phyloP scores from a whole-genome alignment of 2,888 invertebrate genomes.

The Ischnura elegans region DNA sequence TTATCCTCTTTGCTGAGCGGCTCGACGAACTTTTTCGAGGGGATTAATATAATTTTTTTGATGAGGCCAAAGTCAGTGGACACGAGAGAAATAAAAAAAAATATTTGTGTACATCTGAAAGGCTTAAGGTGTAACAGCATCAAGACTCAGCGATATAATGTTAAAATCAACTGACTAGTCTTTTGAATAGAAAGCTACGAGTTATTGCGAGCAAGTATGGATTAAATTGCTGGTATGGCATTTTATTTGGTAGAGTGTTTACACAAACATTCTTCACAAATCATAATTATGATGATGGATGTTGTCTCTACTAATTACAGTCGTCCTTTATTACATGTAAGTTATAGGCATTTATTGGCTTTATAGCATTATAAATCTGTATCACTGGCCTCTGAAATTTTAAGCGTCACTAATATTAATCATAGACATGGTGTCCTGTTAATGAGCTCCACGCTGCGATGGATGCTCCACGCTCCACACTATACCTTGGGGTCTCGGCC shows the following conservation, averaged over 20 bases:
- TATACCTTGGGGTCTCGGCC: too few relatives aligned
- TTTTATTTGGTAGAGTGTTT: not conserved
- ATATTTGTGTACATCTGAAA: not conserved
- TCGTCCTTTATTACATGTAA: not conserved
- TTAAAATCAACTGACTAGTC: not conserved
- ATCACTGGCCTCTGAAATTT: not conserved
- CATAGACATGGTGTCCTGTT: too few relatives aligned
- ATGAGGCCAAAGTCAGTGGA: not conserved
- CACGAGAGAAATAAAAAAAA: not conserved
- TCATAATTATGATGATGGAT: not conserved
- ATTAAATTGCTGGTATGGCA: not conserved
- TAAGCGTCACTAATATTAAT: too few relatives aligned
- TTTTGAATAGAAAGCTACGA: not conserved
- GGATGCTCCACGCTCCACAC: too few relatives aligned
- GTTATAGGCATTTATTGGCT: not conserved
- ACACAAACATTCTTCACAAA: not conserved
- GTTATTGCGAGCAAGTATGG: not conserved
- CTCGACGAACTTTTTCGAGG: not conserved
- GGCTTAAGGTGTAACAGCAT: not conserved
- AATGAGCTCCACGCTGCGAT: too few relatives aligned
- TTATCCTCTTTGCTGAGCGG: not conserved
- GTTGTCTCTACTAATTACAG: not conserved
- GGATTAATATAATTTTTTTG: slow-evolving; percentile 11
- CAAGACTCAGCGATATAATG: not conserved
- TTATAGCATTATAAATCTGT: not conserved